Conservation (phyloP, 2,113 vertebrate species). For the Pelecanoides urinatrix region DNA sequence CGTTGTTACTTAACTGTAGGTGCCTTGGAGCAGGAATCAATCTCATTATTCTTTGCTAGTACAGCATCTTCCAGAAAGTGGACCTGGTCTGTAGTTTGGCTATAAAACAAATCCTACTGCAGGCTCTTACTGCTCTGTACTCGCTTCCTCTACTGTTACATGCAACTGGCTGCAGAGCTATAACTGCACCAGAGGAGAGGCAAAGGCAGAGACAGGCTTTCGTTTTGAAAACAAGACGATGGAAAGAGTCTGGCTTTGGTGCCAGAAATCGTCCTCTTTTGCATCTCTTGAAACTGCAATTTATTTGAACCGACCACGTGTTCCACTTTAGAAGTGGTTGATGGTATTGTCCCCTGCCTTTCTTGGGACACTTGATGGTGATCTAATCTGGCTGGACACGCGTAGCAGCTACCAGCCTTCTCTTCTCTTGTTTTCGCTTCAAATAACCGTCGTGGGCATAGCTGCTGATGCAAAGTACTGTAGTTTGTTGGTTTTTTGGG, state of each 20-base stretch:
- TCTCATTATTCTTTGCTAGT: not conserved
- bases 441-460: not conserved
- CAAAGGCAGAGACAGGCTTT: not conserved
- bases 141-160: accelerated
- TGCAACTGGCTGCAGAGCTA: not conserved
- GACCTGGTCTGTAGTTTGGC: not conserved
- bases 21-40: not conserved
- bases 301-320: accelerated
- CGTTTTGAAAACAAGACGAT: accelerated
- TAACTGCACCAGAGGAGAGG: not conserved
- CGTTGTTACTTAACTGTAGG: not conserved
- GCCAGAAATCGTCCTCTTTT: not conserved
- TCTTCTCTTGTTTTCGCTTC: not conserved
- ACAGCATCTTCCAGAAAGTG: not conserved
- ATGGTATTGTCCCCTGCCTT: not conserved
- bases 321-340: not conserved
- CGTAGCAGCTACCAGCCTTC: not conserved
- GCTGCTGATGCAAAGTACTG: not conserved
- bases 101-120: not conserved
- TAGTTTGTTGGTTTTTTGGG: not conserved
- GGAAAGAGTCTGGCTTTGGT: not conserved
- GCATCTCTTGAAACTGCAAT: not conserved
- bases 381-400: not conserved
- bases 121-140: not conserved
- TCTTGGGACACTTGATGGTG: not conserved